phyloP scores from a whole-genome alignment of 2,888 invertebrate genomes.

The Lasioglossum pauxillum region DNA sequence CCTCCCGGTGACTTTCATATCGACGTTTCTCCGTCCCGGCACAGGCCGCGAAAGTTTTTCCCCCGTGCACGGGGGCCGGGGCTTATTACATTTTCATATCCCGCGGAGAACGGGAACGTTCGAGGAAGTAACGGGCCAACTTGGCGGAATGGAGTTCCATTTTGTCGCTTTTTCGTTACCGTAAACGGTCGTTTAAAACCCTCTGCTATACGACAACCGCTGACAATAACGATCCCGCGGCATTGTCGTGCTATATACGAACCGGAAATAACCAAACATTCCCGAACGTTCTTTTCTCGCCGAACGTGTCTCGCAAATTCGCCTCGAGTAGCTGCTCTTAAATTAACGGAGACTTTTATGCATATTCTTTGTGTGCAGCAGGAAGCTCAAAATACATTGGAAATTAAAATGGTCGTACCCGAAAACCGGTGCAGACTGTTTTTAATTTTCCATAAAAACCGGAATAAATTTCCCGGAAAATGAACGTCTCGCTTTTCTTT shows the following conservation, averaged over 20 bases:
- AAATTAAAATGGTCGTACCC: no score
- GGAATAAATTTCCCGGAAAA: not conserved
- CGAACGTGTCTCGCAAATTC: no score
- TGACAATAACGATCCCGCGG: slow-evolving; percentile 31
- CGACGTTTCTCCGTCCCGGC: slow-evolving; percentile 42
- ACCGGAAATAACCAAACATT: not conserved
- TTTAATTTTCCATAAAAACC: not conserved
- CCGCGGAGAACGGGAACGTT: slow-evolving; percentile 35
- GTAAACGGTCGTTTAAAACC: slow-evolving; percentile 47
- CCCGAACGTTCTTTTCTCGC: slow-evolving; percentile 1
- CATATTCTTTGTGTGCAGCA: no score
- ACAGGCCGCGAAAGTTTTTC: slow-evolving; percentile 50
- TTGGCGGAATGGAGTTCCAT: slow-evolving; percentile 45
- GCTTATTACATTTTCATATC: slow-evolving; percentile 63
- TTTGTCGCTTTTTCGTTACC: slow-evolving; percentile 52
- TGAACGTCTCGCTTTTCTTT: not conserved
- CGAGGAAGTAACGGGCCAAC: slow-evolving; percentile 50
- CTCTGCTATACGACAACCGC: slow-evolving; percentile 7
- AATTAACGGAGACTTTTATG: no score
- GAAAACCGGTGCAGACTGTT: not conserved
- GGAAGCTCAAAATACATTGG: no score
- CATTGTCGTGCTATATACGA: slow-evolving; percentile 16
- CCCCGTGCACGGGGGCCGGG: slow-evolving; percentile 25
- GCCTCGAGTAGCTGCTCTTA: no score
- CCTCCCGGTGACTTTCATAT: slow-evolving; percentile 45